Base-by-base conservation (phyloP, 2,797 vertebrate genomes). In the Eulemur coronatus region DNA sequence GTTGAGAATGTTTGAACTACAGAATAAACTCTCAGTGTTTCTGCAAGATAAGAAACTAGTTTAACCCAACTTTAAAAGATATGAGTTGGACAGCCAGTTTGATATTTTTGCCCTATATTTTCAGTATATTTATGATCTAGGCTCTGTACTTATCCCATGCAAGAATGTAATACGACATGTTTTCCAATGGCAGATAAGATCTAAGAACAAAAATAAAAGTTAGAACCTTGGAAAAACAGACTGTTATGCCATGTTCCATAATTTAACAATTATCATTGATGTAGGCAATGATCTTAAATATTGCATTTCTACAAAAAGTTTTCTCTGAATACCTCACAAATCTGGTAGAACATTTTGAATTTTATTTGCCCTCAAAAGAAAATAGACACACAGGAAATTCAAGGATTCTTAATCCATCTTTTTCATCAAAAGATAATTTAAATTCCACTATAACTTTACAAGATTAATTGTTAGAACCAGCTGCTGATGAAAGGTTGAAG, bases 291-390 rank as follows among this genome's bases (percentile, higher is more conserved):
- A 69, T 84, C 52, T 92, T 94, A 87, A 87, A 87, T 84, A 65
- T 89, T 92, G 4, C 18, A 48, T 46, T 75, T 90, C n/a, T 67
- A 52, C 33, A 92, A 79, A 89, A 78, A 35, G 15, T 96, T 92
- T 87, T 87, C 88, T 95, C 84, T 96, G 50, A 96, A 63, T 75
- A 52, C 24, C 11, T 97, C 76, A 92, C n/a, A 91, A 90, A 63
- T 92, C 12, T 88, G 50, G 81, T 65, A 88, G 73, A 93, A 93
- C 22, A 87, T 55, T 94, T 61, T 89, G 43, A 75, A 92, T 33
- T 84, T 96, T 84, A 89, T 89, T 95, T 92, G 78, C 18, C 50
- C 82, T 94, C 76, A 81, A 97, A 91, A 86, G 75, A 96, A 95
- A 88, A 87, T 93, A 94, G 52, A 95, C 10, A 14, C 22, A 43